Evolutionary conservation across 2,797 vertebrate species (phyloP).

Genomic region (Chloroceryle inda): DNA sequence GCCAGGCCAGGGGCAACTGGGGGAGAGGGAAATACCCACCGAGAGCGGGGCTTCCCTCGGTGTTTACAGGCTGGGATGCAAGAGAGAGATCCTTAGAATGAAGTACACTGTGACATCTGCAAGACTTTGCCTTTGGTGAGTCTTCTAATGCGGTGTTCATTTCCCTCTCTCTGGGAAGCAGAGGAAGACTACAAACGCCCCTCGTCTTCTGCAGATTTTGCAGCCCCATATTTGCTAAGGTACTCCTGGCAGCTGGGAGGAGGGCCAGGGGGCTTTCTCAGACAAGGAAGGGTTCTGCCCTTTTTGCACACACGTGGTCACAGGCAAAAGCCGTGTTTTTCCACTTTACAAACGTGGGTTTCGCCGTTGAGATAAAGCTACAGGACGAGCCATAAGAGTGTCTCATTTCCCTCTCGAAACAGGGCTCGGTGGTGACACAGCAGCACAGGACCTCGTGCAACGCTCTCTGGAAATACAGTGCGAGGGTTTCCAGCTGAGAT

Average conservation of each 20-base stretch:
- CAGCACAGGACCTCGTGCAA: not conserved
- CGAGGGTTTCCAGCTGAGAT: not conserved
- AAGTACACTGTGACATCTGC: not conserved
- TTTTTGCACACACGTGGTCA: rapidly evolving
- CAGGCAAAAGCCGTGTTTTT: not conserved
- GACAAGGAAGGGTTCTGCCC: not conserved
- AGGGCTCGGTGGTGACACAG: not conserved
- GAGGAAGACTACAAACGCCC: not conserved
- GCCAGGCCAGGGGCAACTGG: not conserved
- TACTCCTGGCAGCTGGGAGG: not conserved
- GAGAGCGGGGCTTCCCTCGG: not conserved
- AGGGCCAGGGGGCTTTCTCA: not conserved
- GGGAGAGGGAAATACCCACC: not conserved
- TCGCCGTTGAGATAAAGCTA: not conserved
- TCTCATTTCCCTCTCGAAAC: not conserved
- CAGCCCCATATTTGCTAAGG: not conserved
- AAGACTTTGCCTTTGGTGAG: not conserved
- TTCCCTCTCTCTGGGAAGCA: not conserved
- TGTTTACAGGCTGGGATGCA: not conserved
- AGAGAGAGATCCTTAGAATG: not conserved
- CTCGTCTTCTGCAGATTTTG: not conserved
- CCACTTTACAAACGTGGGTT: not conserved
- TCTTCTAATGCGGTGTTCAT: not conserved
- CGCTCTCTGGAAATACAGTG: not conserved
- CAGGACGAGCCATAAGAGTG: not conserved